Base-by-base conservation (phyloP, 2,113 vertebrate species). In the Tautogolabrus adspersus region DNA sequence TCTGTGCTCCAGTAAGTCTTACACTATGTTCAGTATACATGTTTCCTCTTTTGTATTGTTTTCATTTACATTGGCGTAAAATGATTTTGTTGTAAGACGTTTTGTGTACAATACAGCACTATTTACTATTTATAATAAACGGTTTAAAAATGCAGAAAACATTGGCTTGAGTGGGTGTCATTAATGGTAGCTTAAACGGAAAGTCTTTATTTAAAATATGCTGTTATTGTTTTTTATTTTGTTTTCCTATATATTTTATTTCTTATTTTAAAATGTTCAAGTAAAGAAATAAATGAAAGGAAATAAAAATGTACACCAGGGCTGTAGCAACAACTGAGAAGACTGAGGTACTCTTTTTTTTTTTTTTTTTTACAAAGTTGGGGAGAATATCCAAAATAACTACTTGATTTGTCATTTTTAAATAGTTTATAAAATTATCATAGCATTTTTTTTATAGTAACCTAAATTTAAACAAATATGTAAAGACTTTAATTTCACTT, bases 101-200 rank as follows among this genome's bases (percentile, higher is more conserved):
- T 91, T 89, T 90, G 87, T 95, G 93, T 95, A 89, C 91, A 94
- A 92, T 93, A 92, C 94, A 95, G 93, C 94, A 94, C 93, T 94
- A 95, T 95, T 94, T 94, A 94, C 94, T 95, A 95, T 95, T 95
- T 95, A 95, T 95, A 94, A 94, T 92, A 94, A 95, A 93, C 56
- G 89, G 86, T 88, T 75, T 81, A 58, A 89, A 91, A 93, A 92
- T 59, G n/a, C 30, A 69, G 18, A 67, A 40, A 13, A 40, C 71
- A 70, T n/a, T 64, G 79, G 26, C 18, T 76, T 72, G 61, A 63
- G 22, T 51, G 34, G 8, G 61, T 81, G 52, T 82, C 19, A 59
- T 87, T 79, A 8, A 74, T 71, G n/a, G 57, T 52, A 10, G 1
- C 22, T 34, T 34, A 34, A 34, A 34, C 1, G 6, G 30, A 34